Percentiles rank a stretch among this genome's conserved stretches.
Evolutionary conservation across 2,797 vertebrate genomes (phyloP).

Genomic region (Bovichtus variegatus): DNA sequence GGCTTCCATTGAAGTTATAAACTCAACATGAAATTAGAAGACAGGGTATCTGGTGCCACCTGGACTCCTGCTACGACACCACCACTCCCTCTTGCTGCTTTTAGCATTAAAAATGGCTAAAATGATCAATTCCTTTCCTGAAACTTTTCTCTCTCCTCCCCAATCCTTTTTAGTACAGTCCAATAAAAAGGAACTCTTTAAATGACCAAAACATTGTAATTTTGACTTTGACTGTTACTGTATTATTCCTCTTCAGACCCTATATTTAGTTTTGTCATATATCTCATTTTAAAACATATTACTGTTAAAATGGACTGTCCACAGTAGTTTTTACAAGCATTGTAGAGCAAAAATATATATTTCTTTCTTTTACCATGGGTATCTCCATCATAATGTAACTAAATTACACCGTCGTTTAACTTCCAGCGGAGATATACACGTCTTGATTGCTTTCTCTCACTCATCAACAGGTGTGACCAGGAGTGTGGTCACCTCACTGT

Average conservation of each 20-base stretch:
- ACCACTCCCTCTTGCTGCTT: background rate
- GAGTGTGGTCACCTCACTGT: slow-evolving; percentile 29
- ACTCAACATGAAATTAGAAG: background rate
- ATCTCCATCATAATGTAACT: background rate
- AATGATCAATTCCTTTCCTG: background rate
- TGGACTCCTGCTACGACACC: background rate
- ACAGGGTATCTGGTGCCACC: background rate
- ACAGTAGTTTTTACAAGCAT: background rate
- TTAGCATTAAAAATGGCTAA: background rate
- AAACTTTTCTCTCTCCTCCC: background rate
- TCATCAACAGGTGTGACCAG: slow-evolving; percentile 46
- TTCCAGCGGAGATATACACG: background rate
- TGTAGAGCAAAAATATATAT: background rate
- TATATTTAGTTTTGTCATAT: background rate
- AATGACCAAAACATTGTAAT: background rate
- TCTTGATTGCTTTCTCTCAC: background rate
- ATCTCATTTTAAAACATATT: background rate
- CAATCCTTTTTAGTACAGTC: background rate
- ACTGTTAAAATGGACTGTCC: background rate
- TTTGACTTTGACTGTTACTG: background rate
- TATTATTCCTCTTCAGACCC: background rate
- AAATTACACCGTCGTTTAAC: background rate
- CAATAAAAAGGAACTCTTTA: background rate
- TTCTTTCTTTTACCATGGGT: background rate
- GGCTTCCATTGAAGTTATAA: background rate